A percentile compares a stretch with the other conserved stretches of the same genome.
phyloP scores from a whole-genome alignment of 35 echinoderm and acorn worm species.

The Patiria miniata region DNA sequence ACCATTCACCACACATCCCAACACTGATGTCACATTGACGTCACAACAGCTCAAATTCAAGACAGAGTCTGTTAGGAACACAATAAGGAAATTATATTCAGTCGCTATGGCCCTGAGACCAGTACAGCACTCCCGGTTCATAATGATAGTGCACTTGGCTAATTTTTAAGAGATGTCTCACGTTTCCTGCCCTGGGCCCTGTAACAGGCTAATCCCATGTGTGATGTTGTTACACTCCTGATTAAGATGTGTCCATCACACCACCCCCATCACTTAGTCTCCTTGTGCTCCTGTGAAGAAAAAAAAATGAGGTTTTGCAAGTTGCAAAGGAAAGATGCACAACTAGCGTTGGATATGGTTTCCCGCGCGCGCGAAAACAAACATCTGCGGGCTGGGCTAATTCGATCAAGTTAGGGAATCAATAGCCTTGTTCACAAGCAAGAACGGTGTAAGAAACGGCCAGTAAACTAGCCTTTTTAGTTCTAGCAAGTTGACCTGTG shows the following conservation, averaged over 20 bases:
- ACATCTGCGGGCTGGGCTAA: slow-evolving; percentile 31
- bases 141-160: slow-evolving; percentile 4
- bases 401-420: slow-evolving; percentile 44
- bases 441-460: slow-evolving; percentile 29
- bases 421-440: slow-evolving; percentile 40
- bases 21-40: too few relatives aligned
- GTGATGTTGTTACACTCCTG: slow-evolving; percentile 11
- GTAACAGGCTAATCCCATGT: slow-evolving; percentile 27
- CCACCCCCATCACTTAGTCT: slow-evolving; percentile 1
- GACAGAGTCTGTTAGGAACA: too few relatives aligned
- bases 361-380: slow-evolving; percentile 35
- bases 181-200: slow-evolving; percentile 13
- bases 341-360: background rate
- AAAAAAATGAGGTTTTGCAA: background rate
- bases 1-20: too few relatives aligned
- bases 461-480: slow-evolving; percentile 55
- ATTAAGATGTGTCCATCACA: slow-evolving; percentile 28
- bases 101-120: too few relatives aligned
- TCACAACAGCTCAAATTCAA: too few relatives aligned
- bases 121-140: background rate
- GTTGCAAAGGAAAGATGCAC: background rate
- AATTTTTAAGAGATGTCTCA: slow-evolving; percentile 14
- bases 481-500: slow-evolving; percentile 53
- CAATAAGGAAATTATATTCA: too few relatives aligned
- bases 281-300: background rate